These are phyloP conservation scores for Drosophila kanekoi DNA, from an alignment of 2,888 invertebrate species.

Conservation along the genomic window DNA sequence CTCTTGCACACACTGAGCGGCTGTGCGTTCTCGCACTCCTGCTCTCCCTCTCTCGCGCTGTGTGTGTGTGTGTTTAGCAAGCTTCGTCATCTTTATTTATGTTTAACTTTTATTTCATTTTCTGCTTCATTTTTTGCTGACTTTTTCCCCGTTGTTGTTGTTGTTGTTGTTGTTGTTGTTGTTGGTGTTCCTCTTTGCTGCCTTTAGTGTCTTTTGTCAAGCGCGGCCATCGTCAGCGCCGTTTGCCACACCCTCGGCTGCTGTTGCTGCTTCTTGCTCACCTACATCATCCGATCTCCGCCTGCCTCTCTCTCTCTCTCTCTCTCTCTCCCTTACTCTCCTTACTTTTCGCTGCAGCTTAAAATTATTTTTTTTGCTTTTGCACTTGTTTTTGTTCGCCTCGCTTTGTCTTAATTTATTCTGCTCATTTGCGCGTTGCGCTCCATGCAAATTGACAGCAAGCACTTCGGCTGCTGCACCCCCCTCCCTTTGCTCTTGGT, in stretches of 20 bases:
- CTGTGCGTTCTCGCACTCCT: neutral
- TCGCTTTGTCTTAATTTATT: conserved; percentile 67
- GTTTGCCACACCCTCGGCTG: conserved; percentile 42
- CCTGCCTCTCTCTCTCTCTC: neutral
- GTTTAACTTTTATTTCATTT: conserved; percentile 56
- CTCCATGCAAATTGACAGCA: conserved; percentile 55
- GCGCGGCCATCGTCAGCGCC: conserved; percentile 67
- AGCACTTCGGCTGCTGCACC: neutral
- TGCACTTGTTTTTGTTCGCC: conserved; percentile 10
- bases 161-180: conserved; percentile 19
- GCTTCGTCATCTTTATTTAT: conserved; percentile 82
- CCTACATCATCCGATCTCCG: conserved; percentile 23
- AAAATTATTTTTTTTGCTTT: conserved; percentile 19
- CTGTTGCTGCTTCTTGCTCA: conserved; percentile 13
- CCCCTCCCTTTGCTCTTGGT: neutral
- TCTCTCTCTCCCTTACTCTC: too few species aligned
- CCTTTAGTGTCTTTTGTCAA: conserved; percentile 75
- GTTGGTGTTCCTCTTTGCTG: conserved; percentile 16
- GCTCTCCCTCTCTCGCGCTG: conserved; percentile 10
- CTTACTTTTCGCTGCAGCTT: conserved; percentile 41
- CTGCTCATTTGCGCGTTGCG: conserved; percentile 66
- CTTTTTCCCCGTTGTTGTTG: conserved; percentile 14
- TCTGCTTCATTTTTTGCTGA: conserved; percentile 14
- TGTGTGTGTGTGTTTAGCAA: conserved; percentile 29
- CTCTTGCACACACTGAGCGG: conserved; percentile 1